Evolutionary conservation across 2,888 invertebrate species (phyloP), one percentile per base, ranked within the genome.

Genomic region (Microplitis deprimator): DNA sequence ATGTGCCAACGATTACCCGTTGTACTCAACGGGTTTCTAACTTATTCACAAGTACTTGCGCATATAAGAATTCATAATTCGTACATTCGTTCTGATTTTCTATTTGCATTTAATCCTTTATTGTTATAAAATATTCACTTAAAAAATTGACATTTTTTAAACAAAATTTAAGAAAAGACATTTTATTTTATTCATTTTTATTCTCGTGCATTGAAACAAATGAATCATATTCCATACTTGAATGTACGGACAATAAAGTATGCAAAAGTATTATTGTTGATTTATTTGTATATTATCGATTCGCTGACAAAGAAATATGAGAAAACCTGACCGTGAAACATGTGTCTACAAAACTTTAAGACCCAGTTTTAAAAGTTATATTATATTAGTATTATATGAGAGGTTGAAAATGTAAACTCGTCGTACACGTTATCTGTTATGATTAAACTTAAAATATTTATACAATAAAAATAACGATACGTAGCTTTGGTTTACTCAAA

Each of bases 21-120:
- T 41, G 68, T 68, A 68, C 16, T 8, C 39, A 39, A 39, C 40
- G 40, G 68, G 68, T 68, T 68, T 68, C 68, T 17, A 68, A 39
- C n/a, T 68, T 68, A 39, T 39, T 59, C 8, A 59, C 61, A 61
- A 20, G 6, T 20, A 8, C 59, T 17, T 4, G 59, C 7, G 17
- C 13, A 61, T 60, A 60, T 70, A 41, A 40, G 68, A 6, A 68
- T 68, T 40, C 50, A 50, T 50, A 50, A 50, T 50, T 50, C 50
- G 13, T 5, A 50, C 50, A 50, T 13, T 50, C 50, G 13, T 50
- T 50, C 10, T 50, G 50, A 8, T 50, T 50, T 8, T 13, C 8
- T 13, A 50, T 50, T 50, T 50, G 50, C 13, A 50, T 50, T 50
- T 13, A 50, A 50, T 50, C 13, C 8, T 13, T 50, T 8, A 13